Evolutionary conservation across 2,113 vertebrate genomes (phyloP).

Genomic region (Alectura lathami): DNA sequence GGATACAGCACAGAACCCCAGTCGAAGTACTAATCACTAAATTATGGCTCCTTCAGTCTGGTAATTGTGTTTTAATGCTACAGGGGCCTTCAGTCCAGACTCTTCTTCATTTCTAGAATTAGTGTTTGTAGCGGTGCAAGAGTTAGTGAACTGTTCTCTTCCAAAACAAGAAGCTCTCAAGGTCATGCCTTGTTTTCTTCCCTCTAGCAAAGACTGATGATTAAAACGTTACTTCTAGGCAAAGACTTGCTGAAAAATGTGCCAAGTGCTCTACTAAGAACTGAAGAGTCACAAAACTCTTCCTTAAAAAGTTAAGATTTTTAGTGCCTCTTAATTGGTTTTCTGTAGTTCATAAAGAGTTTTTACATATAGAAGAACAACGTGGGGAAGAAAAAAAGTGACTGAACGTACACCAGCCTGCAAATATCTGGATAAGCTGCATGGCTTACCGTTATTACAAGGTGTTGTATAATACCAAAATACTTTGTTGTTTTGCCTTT

Average conservation of each 20-base stretch:
- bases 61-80: not conserved
- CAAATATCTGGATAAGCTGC: not conserved
- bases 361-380: not conserved
- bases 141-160: not conserved
- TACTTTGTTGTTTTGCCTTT: not conserved
- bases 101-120: not conserved
- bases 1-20: not conserved
- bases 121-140: not conserved
- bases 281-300: not conserved
- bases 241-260: not conserved
- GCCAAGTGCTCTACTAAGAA: not conserved
- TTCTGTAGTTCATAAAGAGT: not conserved
- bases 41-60: not conserved
- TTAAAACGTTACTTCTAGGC: not conserved
- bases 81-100: not conserved
- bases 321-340: not conserved
- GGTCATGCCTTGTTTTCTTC: not conserved
- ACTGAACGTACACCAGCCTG: not conserved
- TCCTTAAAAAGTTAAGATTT: not conserved
- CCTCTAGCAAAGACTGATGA: not conserved
- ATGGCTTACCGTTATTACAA: not conserved
- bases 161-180: not conserved
- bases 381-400: not conserved
- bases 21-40: not conserved
- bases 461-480: not conserved